phyloP scores from a whole-genome alignment of 2,113 vertebrate species.

The Morone saxatilis region DNA sequence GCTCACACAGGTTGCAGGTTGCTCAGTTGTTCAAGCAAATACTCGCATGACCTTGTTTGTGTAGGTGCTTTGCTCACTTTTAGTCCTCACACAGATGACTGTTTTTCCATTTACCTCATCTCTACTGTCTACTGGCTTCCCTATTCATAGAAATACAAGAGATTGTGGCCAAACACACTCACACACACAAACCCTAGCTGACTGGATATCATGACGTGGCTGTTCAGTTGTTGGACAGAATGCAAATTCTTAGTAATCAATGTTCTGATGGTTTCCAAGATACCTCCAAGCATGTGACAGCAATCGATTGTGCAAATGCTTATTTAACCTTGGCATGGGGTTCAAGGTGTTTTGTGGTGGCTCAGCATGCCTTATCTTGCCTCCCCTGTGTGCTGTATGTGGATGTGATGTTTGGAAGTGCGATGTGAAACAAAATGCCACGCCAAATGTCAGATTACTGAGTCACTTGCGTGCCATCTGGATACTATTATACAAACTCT shows the following conservation, averaged over 20 bases:
- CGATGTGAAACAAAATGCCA: conserved; percentile 78
- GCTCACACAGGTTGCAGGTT: conserved; percentile 39
- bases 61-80: not conserved
- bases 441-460: conserved; percentile 84
- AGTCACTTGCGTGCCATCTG: conserved; percentile 84
- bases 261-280: conserved; percentile 40
- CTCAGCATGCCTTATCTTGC: conserved; percentile 25
- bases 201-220: conserved; percentile 1
- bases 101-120: conserved; percentile 29
- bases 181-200: not conserved
- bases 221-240: conserved; percentile 36
- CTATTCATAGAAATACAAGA: conserved; percentile 23
- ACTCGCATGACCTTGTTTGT: conserved; percentile 66
- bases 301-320: conserved; percentile 44
- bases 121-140: not conserved
- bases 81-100: conserved; percentile 30
- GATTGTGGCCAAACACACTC: conserved; percentile 14
- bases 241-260: conserved; percentile 41
- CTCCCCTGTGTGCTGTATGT: conserved; percentile 40
- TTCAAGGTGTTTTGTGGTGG: conserved; percentile 51
- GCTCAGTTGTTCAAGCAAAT: conserved; percentile 60
- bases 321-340: conserved; percentile 54
- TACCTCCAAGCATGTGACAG: not conserved
- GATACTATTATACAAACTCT: conserved; percentile 79
- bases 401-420: conserved; percentile 61